phyloP scores from a whole-genome alignment of 1,140 invertebrate species.

The Lerema accius region DNA sequence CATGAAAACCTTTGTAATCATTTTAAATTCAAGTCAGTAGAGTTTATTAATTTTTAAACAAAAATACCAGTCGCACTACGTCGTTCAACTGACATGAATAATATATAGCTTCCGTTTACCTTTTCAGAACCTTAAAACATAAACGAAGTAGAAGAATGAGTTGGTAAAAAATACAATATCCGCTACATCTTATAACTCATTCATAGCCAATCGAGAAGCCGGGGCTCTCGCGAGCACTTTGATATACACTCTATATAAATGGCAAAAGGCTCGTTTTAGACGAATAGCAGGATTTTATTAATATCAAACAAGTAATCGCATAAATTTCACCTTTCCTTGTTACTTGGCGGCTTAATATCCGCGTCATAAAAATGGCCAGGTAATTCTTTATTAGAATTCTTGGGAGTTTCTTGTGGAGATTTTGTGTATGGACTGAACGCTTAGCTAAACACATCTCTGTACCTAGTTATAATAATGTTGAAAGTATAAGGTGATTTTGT shows the following conservation, averaged over 20 bases:
- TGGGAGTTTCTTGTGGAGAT: not conserved
- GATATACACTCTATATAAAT: slow-evolving; percentile 22
- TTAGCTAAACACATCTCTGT: no score
- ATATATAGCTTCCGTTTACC: no score
- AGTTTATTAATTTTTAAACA: no score
- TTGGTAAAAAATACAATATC: not conserved
- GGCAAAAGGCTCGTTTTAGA: slow-evolving; percentile 26
- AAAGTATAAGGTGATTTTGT: no score
- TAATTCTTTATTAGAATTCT: not conserved
- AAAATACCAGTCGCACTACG: no score
- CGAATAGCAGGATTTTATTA: slow-evolving; percentile 14
- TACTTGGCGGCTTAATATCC: not conserved
- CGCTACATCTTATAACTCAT: slow-evolving; percentile 1
- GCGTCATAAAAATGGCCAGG: slow-evolving; percentile 1
- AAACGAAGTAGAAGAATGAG: no score
- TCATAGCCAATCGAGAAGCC: not conserved
- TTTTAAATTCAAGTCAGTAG: no score
- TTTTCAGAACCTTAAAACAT: no score
- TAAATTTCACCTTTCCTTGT: slow-evolving; percentile 10
- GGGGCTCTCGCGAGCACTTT: slow-evolving; percentile 6
- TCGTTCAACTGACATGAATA: no score
- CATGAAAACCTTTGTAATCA: no score
- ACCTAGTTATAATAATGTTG: no score
- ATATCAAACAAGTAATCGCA: slow-evolving; percentile 19
- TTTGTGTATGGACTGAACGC: no score